These are phyloP conservation scores for Hapalemur alaotrensis DNA, from an alignment of 2,797 vertebrate species.

Conservation along the genomic window DNA sequence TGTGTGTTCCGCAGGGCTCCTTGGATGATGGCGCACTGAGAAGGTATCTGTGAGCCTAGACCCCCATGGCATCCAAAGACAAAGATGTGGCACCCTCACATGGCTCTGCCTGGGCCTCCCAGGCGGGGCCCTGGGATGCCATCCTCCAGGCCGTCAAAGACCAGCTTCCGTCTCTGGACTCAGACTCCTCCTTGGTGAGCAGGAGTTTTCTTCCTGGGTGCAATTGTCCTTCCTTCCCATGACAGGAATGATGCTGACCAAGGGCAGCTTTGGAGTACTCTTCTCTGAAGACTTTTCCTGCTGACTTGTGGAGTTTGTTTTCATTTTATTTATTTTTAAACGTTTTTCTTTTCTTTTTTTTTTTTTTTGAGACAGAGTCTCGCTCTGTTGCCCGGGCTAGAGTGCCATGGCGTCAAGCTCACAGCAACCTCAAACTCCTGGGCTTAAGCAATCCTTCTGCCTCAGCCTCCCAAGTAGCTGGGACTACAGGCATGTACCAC, in stretches of 20 bases:
- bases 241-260: not conserved
- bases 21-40: not conserved
- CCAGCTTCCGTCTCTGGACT: conserved; percentile 87
- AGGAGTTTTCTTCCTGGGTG: not conserved
- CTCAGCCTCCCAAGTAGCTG: no score
- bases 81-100: not conserved
- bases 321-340: not conserved
- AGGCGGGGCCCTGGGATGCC: conserved; percentile 76
- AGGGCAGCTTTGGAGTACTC: not conserved
- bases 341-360: no score
- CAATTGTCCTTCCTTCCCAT: not conserved
- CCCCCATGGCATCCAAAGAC: conserved; percentile 78
- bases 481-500: no score
- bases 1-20: not conserved
- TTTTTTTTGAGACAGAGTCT: no score
- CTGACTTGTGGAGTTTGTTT: not conserved
- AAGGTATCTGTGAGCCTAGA: not conserved
- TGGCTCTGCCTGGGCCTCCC: conserved; percentile 12
- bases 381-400: no score
- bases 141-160: conserved; percentile 84
- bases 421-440: no score
- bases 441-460: no score
- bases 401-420: no score
- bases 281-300: not conserved
- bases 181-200: conserved; percentile 83